These are phyloP conservation scores for Sebastes paucispinis DNA, from an alignment of 2,797 vertebrate species.

Conservation along the genomic window DNA sequence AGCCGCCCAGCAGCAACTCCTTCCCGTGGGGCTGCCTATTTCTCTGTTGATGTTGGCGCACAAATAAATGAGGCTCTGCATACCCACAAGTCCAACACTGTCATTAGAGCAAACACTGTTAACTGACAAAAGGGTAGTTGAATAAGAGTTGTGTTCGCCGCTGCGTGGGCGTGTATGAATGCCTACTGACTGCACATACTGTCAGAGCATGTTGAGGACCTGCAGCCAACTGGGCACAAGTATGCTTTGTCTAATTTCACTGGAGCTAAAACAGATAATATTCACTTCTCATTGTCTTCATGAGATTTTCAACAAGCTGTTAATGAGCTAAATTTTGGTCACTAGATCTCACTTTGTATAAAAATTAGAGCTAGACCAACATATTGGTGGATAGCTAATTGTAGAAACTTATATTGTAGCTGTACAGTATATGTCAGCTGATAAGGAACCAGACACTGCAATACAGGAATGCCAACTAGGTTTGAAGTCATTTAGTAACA, in stretches of 20 bases:
- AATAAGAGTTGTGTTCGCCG: conserved; percentile 27
- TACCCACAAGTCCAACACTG: conserved; percentile 63
- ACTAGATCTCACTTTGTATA: not conserved
- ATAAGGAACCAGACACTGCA: not conserved
- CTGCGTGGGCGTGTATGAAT: conserved; percentile 28
- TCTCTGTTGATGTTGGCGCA: conserved; percentile 60
- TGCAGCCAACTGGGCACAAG: conserved; percentile 30
- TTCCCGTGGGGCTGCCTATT: conserved; percentile 27
- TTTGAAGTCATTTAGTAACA: not conserved
- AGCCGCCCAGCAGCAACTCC: conserved; percentile 38
- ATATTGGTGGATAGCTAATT: not conserved
- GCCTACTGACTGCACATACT: conserved; percentile 41
- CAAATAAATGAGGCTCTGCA: conserved; percentile 54
- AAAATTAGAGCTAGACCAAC: not conserved
- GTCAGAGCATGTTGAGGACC: conserved; percentile 19
- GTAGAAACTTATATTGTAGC: not conserved
- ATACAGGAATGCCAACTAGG: not conserved
- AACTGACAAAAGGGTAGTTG: conserved; percentile 42
- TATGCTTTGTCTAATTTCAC: conserved; percentile 24
- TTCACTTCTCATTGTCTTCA: not conserved
- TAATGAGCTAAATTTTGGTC: not conserved
- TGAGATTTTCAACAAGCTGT: conserved; percentile 1
- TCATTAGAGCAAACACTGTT: conserved; percentile 60
- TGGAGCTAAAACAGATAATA: not conserved
- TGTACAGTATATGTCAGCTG: not conserved